Base-by-base conservation (phyloP, 2,797 vertebrate genomes). In the Alca torda region DNA sequence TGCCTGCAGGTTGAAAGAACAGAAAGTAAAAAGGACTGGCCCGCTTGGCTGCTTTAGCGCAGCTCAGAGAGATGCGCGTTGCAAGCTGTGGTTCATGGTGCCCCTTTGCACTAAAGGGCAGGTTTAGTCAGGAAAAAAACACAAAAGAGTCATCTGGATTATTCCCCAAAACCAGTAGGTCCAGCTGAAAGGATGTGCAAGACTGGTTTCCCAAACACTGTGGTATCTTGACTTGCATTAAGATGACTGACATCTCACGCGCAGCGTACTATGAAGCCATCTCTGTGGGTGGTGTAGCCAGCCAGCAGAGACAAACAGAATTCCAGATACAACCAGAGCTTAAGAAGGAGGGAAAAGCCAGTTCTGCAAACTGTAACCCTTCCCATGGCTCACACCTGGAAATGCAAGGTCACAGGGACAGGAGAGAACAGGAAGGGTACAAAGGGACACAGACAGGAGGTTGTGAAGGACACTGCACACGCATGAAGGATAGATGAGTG, bases 61-160 rank as follows among this genome's bases (percentile, higher is more conserved):
- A 54, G 43, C 39, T 39, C 2, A 1, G 9, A 37, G 82, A 51
- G 41, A 60, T 1, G 3, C 35, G 61, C 1, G 0, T 7, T 64
- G 64, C 87, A 72, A n/a, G n/a, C 64, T 60, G 25, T 57, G 53
- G 19, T 43, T 95, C 9, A 0, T 9, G 31, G 39, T 57, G 82
- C 45, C 72, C 87, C 83, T 89, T 84, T 83, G 76, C 83, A 68
- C 73, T 28, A 13, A 65, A 82, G 75, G 79, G 72, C 87, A 94
- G 33, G 56, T 93, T 96, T 92, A 35, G 77, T 89, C 74, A 57
- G 81, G 78, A 84, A 95, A 84, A 70, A 89, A 68, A 70, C 12
- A 5, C 65, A 68, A 51, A 64, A 80, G 39, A 90, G 69, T 18
- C 83, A 92, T 69, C 70, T 92, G 83, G 69, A 69, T 78, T 50